Base-by-base conservation (phyloP, 2,888 invertebrate species). In the Perdita meconis region DNA sequence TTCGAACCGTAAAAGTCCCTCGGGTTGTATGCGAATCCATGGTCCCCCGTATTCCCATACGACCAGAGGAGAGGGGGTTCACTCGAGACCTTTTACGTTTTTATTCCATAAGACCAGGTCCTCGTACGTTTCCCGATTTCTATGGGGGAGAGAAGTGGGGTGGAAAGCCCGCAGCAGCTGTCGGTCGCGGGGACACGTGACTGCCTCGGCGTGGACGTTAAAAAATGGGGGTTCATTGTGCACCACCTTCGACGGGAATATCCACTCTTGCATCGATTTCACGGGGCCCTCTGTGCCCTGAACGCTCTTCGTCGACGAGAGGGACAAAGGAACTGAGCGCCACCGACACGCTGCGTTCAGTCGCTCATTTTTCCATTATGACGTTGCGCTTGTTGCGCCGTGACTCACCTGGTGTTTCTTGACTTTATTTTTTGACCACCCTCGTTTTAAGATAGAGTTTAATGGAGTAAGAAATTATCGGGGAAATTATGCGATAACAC, bases 191-290 rank as follows among this genome's bases (percentile, higher is more conserved):
- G 70, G 82, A 83, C 77, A 72, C 73, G 80, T 78, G 85, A 83
- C 66, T 64, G 67, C 34, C 34, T 30, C n/a, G 13, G 34, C 22
- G 51, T 64, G 56, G 77, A 67, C 79, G 70, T 81, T 81, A 84
- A 85, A 84, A 86, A 89, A 89, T 88, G 74, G 81, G 87, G 87
- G 86, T 74, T 84, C 83, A 88, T 89, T 89, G 88, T 89, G 56
- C 65, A 51, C 16, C 6, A 53, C 63, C 42, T 26, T 22, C 34
- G 16, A 26, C 59, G 56, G 19, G 34, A 51, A 56, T 64, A 56
- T 63, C 60, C 51, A 34, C 61, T 71, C 47, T 56, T 40, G 75
- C 64, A 53, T 81, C 74, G 60, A 77, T 83, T 84, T 83, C 74
- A 84, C 69, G 57, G 82, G 64, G 56, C 16, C 44, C 56, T 24